These are phyloP conservation scores for Telmatherina bonti DNA, from an alignment of 2,797 vertebrate species.

Conservation along the genomic window DNA sequence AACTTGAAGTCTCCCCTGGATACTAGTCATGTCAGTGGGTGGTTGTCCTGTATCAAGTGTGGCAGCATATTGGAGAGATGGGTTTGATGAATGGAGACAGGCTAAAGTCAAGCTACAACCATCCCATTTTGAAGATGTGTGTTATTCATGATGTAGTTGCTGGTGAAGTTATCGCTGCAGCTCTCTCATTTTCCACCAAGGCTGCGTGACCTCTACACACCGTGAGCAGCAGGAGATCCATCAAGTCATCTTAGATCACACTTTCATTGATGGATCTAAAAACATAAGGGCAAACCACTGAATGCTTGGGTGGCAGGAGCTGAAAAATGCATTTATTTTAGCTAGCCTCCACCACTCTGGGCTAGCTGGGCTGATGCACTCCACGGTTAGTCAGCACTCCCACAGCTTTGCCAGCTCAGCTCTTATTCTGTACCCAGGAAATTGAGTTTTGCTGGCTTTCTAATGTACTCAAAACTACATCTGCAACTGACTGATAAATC, in stretches of 20 bases:
- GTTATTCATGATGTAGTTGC: constrained; percentile 48
- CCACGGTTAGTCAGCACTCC: constrained; percentile 74
- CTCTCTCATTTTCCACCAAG: constrained; percentile 26
- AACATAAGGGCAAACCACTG: constrained; percentile 53
- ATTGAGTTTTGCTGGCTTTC: constrained; percentile 76
- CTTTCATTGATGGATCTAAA: constrained; percentile 57
- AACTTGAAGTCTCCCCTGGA: constrained; percentile 29
- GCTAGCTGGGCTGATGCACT: constrained; percentile 60
- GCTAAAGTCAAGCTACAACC: constrained; percentile 41
- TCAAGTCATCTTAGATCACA: constrained; percentile 60
- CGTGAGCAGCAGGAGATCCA: constrained; percentile 43
- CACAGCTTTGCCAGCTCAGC: constrained; percentile 76
- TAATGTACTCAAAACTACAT: constrained; percentile 79
- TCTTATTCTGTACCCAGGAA: constrained; percentile 74
- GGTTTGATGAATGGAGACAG: constrained; percentile 57
- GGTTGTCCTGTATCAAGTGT: constrained; percentile 35
- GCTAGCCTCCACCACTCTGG: constrained; percentile 46
- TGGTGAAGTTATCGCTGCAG: constrained; percentile 49
- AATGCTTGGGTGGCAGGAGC: constrained; percentile 42
- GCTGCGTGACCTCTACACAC: neutral
- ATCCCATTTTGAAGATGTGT: constrained; percentile 33
- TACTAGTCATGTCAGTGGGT: constrained; percentile 36
- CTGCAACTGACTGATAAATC: constrained; percentile 81
- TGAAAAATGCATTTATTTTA: constrained; percentile 73
- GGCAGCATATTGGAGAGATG: constrained; percentile 47